phyloP scores from a whole-genome alignment of 2,797 vertebrate genomes.

The Gadopsis marmoratus region DNA sequence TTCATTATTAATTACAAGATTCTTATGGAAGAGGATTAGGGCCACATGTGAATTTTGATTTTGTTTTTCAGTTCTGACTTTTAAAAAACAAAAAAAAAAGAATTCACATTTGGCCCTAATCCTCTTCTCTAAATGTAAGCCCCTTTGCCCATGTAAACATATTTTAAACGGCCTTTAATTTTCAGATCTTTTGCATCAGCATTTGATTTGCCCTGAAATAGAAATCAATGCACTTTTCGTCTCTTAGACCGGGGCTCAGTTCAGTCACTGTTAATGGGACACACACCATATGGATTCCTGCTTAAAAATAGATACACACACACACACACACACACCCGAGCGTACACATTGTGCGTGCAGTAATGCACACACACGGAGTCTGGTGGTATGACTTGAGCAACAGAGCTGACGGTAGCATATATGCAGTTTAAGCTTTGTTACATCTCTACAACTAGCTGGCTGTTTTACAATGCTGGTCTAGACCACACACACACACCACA shows the following conservation, averaged over 20 bases:
- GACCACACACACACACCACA: slow-evolving; percentile 42
- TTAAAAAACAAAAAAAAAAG: no score
- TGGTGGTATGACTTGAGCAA: slow-evolving; percentile 26
- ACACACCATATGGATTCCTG: slow-evolving; percentile 45
- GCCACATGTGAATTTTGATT: no score
- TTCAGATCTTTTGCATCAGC: background rate
- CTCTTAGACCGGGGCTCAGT: slow-evolving; percentile 17
- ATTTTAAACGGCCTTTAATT: background rate
- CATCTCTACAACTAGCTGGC: slow-evolving; percentile 66
- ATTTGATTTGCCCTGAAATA: slow-evolving; percentile 20
- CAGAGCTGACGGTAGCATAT: slow-evolving; percentile 60
- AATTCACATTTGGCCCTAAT: no score
- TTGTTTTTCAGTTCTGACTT: no score
- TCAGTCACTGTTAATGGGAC: slow-evolving; percentile 37
- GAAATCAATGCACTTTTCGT: slow-evolving; percentile 33
- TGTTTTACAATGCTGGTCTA: slow-evolving; percentile 36
- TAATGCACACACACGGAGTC: slow-evolving; percentile 27
- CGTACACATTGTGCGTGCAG: slow-evolving; percentile 2
- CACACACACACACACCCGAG: background rate
- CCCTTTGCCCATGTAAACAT: background rate
- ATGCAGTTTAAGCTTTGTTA: slow-evolving; percentile 70
- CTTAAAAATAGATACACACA: slow-evolving; percentile 50
- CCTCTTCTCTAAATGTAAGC: no score
- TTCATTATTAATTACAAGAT: no score
- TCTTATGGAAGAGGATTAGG: no score